phyloP scores from a whole-genome alignment of 2,888 invertebrate species.

The Adelognathus sp. region DNA sequence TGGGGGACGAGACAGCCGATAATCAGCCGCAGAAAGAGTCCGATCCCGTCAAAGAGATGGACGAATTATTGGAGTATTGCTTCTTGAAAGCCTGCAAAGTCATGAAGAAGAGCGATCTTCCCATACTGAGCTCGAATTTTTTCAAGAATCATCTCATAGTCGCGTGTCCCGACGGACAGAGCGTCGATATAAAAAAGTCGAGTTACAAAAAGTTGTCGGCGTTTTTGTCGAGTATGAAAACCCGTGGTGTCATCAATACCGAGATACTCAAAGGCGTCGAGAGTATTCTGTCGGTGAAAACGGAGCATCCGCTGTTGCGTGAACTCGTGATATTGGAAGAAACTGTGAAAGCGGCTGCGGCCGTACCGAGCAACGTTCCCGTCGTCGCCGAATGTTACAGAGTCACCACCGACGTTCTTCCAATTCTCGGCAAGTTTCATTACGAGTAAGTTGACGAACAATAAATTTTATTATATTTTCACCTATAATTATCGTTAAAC shows the following conservation, averaged over 20 bases:
- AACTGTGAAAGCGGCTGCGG: constrained; percentile 35
- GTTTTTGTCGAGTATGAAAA: constrained; percentile 89
- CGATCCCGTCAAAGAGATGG: constrained; percentile 84
- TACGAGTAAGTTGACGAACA: constrained; percentile 79
- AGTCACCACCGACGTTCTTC: constrained; percentile 86
- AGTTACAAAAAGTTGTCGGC: constrained; percentile 93
- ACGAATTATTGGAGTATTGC: constrained; percentile 88
- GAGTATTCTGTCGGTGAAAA: constrained; percentile 83
- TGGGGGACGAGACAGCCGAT: neutral
- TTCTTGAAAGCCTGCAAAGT: constrained; percentile 91
- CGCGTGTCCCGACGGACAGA: constrained; percentile 86
- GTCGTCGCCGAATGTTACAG: constrained; percentile 86
- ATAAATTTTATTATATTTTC: no score
- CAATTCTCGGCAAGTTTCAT: constrained; percentile 85
- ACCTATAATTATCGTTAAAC: no score
- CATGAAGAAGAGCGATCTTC: constrained; percentile 87
- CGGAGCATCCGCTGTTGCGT: constrained; percentile 83
- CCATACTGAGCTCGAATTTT: constrained; percentile 91
- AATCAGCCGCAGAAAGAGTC: constrained; percentile 39
- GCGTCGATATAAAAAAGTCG: constrained; percentile 93
- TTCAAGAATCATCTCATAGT: constrained; percentile 88
- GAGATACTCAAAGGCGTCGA: constrained; percentile 89
- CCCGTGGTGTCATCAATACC: constrained; percentile 75
- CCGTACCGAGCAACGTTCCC: constrained; percentile 81
- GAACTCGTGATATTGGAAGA: constrained; percentile 80